These are phyloP conservation scores for Lophius piscatorius DNA, from an alignment of 2,113 vertebrate genomes.

Conservation along the genomic window DNA sequence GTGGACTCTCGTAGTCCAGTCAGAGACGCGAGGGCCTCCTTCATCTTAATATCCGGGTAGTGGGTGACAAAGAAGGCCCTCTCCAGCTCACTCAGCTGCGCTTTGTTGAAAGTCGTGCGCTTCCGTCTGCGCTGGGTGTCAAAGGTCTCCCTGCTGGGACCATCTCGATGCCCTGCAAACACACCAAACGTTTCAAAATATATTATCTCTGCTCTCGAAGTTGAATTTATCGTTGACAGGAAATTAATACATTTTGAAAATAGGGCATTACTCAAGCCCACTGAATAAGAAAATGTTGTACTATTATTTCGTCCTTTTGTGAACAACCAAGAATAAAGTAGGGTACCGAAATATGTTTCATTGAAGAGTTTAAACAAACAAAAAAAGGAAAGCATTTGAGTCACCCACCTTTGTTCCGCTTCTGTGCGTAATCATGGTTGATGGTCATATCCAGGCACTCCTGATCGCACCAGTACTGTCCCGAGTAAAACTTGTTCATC, in stretches of 20 bases:
- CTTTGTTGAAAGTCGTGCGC: conserved; percentile 83
- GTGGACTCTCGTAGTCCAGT: conserved; percentile 86
- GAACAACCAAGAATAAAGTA: too few relatives aligned
- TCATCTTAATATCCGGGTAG: conserved; percentile 83
- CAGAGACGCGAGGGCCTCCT: conserved; percentile 80
- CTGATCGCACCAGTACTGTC: conserved; percentile 39
- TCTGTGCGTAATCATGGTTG: conserved; percentile 15
- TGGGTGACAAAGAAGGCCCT: conserved; percentile 79
- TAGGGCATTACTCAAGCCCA: too few relatives aligned
- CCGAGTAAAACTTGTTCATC: conserved; percentile 34
- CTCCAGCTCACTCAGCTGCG: conserved; percentile 85
- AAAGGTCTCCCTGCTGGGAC: not conserved
- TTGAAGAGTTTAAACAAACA: too few relatives aligned
- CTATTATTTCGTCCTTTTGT: too few relatives aligned
- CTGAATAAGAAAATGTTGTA: too few relatives aligned
- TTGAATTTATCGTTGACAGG: too few relatives aligned
- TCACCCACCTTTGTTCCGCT: conserved; percentile 50
- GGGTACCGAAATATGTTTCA: too few relatives aligned
- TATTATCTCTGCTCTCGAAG: too few relatives aligned
- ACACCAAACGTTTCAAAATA: too few relatives aligned
- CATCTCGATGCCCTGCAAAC: conserved; percentile 12
- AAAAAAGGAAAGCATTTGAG: too few relatives aligned
- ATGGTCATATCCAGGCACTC: conserved; percentile 12
- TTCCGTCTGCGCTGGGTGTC: conserved; percentile 70
- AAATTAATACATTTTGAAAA: too few relatives aligned